phyloP scores from a whole-genome alignment of 2,797 vertebrate genomes.

The Gymnopithys bicolor region DNA sequence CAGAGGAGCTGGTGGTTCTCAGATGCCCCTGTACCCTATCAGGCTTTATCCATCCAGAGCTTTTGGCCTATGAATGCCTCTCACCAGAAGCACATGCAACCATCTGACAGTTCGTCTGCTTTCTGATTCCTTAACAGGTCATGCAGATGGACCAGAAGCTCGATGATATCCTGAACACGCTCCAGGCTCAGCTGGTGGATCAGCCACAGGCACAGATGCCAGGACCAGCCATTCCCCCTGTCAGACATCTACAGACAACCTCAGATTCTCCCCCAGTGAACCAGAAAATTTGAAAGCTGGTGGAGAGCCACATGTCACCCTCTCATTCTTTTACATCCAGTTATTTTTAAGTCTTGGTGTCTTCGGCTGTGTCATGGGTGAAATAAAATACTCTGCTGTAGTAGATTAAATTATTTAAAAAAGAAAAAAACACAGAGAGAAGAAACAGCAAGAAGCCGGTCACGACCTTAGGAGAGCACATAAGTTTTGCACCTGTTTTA shows the following conservation, averaged over 20 bases:
- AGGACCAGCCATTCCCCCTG: not conserved
- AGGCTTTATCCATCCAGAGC: not conserved
- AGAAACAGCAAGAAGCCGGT: not conserved
- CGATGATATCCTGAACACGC: conserved; percentile 45
- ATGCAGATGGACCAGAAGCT: conserved; percentile 70
- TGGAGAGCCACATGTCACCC: not conserved
- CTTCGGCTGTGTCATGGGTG: not conserved
- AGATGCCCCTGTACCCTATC: not conserved
- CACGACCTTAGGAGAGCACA: not conserved
- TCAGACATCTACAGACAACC: not conserved
- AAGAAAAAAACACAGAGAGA: not conserved
- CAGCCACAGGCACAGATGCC: not conserved
- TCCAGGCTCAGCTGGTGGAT: conserved; percentile 33
- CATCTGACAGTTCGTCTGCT: not conserved
- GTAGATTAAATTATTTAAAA: not conserved
- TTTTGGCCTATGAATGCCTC: not conserved
- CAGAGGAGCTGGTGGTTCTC: not conserved
- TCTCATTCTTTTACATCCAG: fast-evolving
- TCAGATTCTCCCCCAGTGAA: not conserved
- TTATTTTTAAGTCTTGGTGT: not conserved
- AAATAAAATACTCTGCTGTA: not conserved
- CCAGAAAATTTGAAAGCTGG: not conserved
- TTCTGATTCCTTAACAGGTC: conserved; percentile 61
- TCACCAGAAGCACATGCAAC: not conserved
- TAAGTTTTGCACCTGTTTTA: conserved; percentile 29